These are phyloP conservation scores for Aphidoletes aphidimyza DNA, from an alignment of 2,888 invertebrate genomes.

Conservation along the genomic window DNA sequence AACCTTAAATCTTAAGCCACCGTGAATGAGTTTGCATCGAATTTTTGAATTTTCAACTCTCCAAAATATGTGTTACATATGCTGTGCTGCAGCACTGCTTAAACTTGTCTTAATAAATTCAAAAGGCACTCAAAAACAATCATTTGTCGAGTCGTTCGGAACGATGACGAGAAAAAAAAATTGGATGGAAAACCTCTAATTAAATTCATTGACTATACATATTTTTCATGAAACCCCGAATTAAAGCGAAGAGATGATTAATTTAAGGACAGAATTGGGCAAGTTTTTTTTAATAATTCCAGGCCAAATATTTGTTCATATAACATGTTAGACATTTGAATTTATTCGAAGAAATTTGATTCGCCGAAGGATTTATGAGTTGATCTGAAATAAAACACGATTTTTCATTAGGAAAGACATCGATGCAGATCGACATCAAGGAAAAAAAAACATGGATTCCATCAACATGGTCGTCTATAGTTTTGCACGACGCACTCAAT, in stretches of 20 bases:
- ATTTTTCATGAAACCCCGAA: background rate
- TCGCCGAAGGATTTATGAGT: slow-evolving; percentile 4
- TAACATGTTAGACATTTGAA: slow-evolving; percentile 27
- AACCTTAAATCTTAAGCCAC: background rate
- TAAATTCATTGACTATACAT: slow-evolving; percentile 34
- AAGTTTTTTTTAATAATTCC: background rate
- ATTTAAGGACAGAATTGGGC: slow-evolving; percentile 19
- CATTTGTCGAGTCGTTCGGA: background rate
- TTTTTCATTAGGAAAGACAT: slow-evolving; percentile 28
- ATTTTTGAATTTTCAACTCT: background rate
- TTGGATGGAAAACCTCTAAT: slow-evolving; percentile 3
- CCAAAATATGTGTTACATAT: background rate
- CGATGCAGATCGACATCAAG: background rate
- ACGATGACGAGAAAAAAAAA: too few species aligned
- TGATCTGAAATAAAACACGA: background rate
- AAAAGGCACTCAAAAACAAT: background rate
- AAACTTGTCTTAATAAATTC: background rate
- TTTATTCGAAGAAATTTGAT: slow-evolving; percentile 32
- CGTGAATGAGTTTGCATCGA: background rate
- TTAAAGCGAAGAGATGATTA: background rate
- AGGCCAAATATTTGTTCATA: background rate
- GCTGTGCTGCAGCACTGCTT: background rate
- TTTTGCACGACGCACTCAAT: background rate
- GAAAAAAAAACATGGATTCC: background rate
- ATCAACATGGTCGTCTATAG: slow-evolving; percentile 1